Evolutionary conservation across 1,140 invertebrate species (phyloP), one percentile per base, ranked within the genome.

Genomic region (Nasonia vitripennis): DNA sequence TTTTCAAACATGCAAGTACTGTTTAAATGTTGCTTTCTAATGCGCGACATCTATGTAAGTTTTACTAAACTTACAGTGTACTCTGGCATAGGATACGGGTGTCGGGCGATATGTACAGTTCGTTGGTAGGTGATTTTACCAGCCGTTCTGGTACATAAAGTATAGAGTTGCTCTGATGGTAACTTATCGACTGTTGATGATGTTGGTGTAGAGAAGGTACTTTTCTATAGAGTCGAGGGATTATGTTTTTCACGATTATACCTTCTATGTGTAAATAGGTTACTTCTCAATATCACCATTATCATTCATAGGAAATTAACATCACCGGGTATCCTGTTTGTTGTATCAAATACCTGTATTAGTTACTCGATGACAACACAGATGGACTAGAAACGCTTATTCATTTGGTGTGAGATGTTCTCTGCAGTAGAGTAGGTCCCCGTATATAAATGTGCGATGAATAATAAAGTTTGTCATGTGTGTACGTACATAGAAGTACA

Each of bases 141-240:
- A 70, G 9, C 17, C 11, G 6, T 23, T 68, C 14, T 68, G 62
- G 62, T 68, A 20, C 17, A 68, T 31, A 17, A 1, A 3, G 68
- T 17, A 48, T 27, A 78, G 1, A 20, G 3, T 11, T 17, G n/a
- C 78, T 85, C 78, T 4, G 78, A 67, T 67, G 83, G 78, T 85
- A 85, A 85, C 48, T 85, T 85, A 85, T 34, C 83, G 23, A 20
- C 67, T 73, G 74, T 41, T n/a, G 62, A 67, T n/a, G 62, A n/a
- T 81, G 27, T 34, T 31, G 10, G n/a, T 31, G 5, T 31, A 27
- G 10, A 71, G 23, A 31, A 70, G 67, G 67, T 11, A 70, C 3
- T 27, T 27, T 0, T 23, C n/a, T 68, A n/a, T 55, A 5, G 12
- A 55, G 6, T 1, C 17, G 17, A 62, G 17, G 55, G 55, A 62